Base-by-base conservation (phyloP, 2,888 invertebrate genomes). In the Agrotis exclamationis region DNA sequence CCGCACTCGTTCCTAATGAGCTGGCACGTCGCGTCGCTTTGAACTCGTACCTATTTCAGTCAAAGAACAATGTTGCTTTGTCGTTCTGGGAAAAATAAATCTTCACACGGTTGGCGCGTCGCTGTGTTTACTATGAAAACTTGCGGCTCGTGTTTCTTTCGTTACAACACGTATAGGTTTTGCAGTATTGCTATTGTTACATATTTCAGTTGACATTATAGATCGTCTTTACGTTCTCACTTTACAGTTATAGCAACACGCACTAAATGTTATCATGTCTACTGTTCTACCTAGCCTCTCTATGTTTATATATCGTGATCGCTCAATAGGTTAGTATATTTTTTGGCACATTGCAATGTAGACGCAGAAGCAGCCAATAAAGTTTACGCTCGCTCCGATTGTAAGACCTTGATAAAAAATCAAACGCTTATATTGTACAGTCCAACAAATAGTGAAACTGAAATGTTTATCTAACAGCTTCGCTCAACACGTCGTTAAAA, bases 21-120 rank as follows among this genome's bases (percentile, higher is more conserved):
- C 88, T 89, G 87, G 88, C 92, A 88, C 87, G 82, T 84, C 83
- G 90, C 87, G 82, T 84, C 83, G 90, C 94, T 94, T 93, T 93
- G 93, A 93, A 93, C 92, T 90, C 89, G 80, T 83, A 87, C 89
- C 91, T 93, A 93, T 94, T 91, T 93, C 91, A 91, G 93, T 85
- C 85, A 83, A 87, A 86, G 88, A 91, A 93, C 94, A 93, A 92
- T 94, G 93, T 91, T 89, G 89, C 91, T 93, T 92, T 93, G 92
- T 93, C 87, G 88, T 93, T 92, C 93, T 94, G 92, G 91, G 93
- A 94, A 94, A 91, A 89, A 89, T 90, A 88, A 89, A 90, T 90
- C 89, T 93, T 95, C 94, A 91, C 93, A 93, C 92, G 92, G 76
- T 80, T 79, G 76, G 68, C 76, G 73, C 69, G 71, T 71, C 85